Conservation (phyloP, 2,113 vertebrate species). For the Pelusios castaneus region DNA sequence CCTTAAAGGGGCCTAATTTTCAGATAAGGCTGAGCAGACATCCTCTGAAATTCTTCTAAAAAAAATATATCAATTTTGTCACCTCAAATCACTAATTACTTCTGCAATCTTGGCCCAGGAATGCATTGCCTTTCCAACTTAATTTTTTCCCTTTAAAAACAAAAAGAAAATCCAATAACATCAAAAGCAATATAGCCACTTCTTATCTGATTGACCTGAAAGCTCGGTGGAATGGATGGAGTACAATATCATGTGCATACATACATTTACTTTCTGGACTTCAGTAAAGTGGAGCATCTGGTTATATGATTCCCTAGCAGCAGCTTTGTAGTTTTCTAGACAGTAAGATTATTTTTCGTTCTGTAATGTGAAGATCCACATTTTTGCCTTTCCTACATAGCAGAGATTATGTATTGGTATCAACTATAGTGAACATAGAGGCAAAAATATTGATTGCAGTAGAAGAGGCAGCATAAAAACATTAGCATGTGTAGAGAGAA, state of each 20-base stretch:
- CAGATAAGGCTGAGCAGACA: neutral
- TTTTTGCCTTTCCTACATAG: neutral
- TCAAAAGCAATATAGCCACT: neutral
- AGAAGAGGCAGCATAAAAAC: neutral
- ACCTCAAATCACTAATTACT: neutral
- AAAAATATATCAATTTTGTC: neutral
- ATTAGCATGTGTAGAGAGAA: neutral
- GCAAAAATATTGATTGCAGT: neutral
- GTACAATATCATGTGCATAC: neutral
- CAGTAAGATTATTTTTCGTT: slow-evolving; percentile 1
- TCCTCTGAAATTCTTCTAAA: neutral
- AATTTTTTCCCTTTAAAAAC: neutral
- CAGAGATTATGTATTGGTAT: rapidly evolving
- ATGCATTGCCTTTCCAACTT: neutral
- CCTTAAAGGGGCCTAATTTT: neutral
- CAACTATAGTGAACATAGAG: neutral
- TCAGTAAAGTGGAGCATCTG: neutral
- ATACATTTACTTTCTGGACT: too few relatives aligned
- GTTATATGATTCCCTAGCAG: neutral
- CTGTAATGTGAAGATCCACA: neutral
- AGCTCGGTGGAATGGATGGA: neutral
- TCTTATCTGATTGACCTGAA: neutral
- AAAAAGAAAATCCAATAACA: neutral
- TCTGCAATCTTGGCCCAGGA: neutral
- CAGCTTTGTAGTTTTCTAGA: neutral